Base-by-base conservation (phyloP, 2,888 invertebrate genomes). In the Augiades crinisus region DNA sequence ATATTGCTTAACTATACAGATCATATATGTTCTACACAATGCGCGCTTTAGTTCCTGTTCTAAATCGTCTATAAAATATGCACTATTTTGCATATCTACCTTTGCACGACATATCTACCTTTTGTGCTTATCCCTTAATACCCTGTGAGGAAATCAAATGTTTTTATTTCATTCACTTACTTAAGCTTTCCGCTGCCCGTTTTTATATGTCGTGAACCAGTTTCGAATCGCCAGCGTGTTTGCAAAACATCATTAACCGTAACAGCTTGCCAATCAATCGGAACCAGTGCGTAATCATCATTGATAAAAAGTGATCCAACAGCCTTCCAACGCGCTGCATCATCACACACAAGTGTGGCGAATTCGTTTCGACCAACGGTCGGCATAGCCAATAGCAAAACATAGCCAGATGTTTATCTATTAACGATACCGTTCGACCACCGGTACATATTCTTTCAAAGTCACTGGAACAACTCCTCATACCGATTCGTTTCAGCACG, bases 351-450 rank as follows among this genome's bases (percentile, higher is more conserved):
- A 8, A 43, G 27, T 22, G 37, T 30, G 8, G 27, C 14, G 34
- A 49, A 49, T 49, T 14, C 10, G 50, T 43, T 31, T 44, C 44
- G 45, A 17, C 31, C 27, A 51, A 38, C 51, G 54, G 50, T n/a
- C n/a, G n/a, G n/a, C n/a, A n/a, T n/a, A n/a, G n/a, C n/a, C n/a
- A n/a, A n/a, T n/a, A n/a, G 17, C 36, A 41, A 24, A 50, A 53
- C 54, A 47, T 49, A 51, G 30, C 17, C 24, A 34, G 66, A 67
- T 67, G 53, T 54, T 58, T 62, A 67, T 64, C 63, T 59, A 59
- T 55, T 59, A 47, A 19, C 40, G 41, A 55, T 61, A 64, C 65
- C 62, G 67, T 67, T 64, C 55, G 52, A 43, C 46, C 57, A 62
- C 57, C 64, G 60, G 56, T 56, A 47, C 36, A 47, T 54, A 41